Percentiles rank a stretch among this genome's conserved stretches.
Evolutionary conservation across 2,113 vertebrate species (phyloP).

Genomic region (Oryzias curvinotus): DNA sequence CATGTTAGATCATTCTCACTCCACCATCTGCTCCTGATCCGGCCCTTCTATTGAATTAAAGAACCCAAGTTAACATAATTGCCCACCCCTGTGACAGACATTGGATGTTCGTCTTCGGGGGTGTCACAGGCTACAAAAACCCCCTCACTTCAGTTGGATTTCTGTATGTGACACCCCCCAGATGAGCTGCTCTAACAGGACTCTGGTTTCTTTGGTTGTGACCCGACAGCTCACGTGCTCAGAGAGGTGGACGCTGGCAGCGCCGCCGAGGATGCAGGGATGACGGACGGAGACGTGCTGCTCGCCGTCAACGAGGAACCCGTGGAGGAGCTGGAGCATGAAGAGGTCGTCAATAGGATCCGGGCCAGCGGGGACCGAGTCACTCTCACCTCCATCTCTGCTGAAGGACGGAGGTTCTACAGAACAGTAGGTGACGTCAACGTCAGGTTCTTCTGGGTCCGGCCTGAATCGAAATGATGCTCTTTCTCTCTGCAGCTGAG

Average conservation of each 20-base stretch:
- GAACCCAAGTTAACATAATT: no score
- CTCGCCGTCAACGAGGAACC: conserved; percentile 87
- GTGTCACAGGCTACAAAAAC: no score
- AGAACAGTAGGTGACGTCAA: conserved; percentile 70
- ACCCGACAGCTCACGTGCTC: conserved; percentile 82
- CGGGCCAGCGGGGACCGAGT: conserved; percentile 73
- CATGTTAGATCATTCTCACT: no score
- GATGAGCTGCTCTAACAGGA: no score
- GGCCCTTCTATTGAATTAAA: no score
- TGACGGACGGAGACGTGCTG: conserved; percentile 88
- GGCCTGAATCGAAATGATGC: not conserved
- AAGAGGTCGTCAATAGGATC: conserved; percentile 83
- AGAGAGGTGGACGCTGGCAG: conserved; percentile 86
- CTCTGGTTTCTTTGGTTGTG: not conserved
- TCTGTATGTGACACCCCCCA: no score
- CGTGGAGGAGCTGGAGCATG: conserved; percentile 82
- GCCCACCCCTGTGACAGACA: no score
- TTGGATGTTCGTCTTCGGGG: no score
- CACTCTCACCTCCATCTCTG: conserved; percentile 79
- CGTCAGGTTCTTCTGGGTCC: not conserved
- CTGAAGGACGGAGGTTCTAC: conserved; percentile 80
- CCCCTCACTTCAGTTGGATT: no score
- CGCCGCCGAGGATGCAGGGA: conserved; percentile 85
- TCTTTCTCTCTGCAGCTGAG: conserved; percentile 74
- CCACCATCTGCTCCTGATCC: no score